These are phyloP conservation scores for Oxygymnocypris stewartii DNA, from an alignment of 2,113 vertebrate species.

Conservation along the genomic window DNA sequence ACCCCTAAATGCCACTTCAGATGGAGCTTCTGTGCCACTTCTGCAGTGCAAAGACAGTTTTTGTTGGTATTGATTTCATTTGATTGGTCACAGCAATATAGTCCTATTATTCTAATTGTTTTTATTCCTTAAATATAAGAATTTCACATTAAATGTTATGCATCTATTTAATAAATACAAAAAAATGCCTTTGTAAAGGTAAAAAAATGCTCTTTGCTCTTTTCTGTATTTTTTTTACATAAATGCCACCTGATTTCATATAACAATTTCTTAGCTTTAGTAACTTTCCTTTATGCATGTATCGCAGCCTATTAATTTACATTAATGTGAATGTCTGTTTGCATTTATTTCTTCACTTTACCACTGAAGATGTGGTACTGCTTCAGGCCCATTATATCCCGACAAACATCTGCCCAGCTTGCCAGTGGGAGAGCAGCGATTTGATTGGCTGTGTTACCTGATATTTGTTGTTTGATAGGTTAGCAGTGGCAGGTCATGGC, in stretches of 20 bases:
- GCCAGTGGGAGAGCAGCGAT: conserved; percentile 51
- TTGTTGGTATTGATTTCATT: background rate
- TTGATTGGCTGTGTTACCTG: conserved; percentile 68
- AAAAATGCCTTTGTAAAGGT: background rate
- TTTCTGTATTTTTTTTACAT: background rate
- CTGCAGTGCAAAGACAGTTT: background rate
- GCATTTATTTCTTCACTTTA: conserved; percentile 6
- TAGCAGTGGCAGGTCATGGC: conserved; percentile 68
- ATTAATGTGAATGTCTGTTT: background rate
- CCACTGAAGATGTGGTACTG: conserved; percentile 17
- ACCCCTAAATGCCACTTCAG: background rate
- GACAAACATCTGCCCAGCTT: conserved; percentile 35
- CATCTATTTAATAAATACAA: background rate
- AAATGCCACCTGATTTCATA: background rate
- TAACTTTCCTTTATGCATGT: background rate
- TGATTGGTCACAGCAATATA: background rate
- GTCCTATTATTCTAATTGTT: background rate
- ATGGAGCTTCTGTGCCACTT: background rate
- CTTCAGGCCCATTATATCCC: conserved; percentile 19
- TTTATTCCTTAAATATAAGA: background rate
- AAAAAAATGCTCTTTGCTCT: background rate
- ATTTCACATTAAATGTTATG: background rate
- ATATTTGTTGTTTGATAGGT: conserved; percentile 79
- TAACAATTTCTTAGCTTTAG: background rate
- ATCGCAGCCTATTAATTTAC: background rate